phyloP scores from a whole-genome alignment of 2,888 invertebrate genomes.

The Amitus sp. region DNA sequence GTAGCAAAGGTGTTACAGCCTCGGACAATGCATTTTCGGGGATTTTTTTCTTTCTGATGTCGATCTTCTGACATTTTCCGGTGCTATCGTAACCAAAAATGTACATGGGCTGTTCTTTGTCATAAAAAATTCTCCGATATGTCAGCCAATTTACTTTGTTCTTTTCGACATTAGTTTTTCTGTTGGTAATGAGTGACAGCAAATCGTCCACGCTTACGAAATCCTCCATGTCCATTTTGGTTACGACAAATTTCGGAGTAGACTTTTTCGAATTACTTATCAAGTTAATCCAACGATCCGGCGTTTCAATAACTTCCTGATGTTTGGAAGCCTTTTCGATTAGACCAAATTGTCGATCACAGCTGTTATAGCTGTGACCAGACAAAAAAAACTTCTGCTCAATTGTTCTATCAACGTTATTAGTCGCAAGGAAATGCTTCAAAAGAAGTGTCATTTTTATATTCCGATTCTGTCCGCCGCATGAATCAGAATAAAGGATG shows the following conservation, averaged over 20 bases:
- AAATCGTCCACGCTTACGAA: background rate
- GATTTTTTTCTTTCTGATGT: background rate
- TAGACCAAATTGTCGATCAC: background rate
- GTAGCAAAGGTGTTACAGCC: background rate
- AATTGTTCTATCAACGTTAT: background rate
- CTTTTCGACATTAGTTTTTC: background rate
- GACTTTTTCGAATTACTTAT: too few species aligned
- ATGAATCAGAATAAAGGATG: conserved; percentile 47
- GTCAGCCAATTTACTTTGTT: background rate
- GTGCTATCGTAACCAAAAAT: background rate
- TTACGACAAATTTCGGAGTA: background rate
- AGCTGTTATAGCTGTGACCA: conserved; percentile 1
- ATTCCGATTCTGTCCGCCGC: conserved; percentile 10
- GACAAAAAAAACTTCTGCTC: background rate
- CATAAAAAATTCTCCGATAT: background rate
- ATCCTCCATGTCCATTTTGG: background rate
- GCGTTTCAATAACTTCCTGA: background rate
- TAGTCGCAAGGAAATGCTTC: background rate
- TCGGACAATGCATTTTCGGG: background rate
- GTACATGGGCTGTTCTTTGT: background rate
- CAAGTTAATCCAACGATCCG: background rate
- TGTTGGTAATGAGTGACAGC: background rate
- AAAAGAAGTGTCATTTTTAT: background rate
- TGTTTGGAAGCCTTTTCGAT: background rate
- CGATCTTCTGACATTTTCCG: background rate